These are phyloP conservation scores for Ammodytes marinus DNA, from an alignment of 2,113 vertebrate genomes.

Conservation along the genomic window DNA sequence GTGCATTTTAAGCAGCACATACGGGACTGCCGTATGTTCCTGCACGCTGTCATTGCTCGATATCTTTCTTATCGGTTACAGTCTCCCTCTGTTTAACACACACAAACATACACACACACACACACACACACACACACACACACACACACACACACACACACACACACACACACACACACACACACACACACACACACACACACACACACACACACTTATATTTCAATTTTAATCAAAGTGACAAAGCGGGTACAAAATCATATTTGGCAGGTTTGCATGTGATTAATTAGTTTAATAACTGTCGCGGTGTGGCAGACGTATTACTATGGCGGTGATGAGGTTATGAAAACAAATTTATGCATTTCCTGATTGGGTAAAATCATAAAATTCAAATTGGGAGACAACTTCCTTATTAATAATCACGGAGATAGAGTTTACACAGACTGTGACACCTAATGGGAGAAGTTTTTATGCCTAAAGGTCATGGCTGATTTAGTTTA, in stretches of 20 bases:
- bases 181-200: neutral
- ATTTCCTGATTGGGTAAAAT: constrained; percentile 74
- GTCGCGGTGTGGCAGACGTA: constrained; percentile 60
- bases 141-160: constrained; percentile 1
- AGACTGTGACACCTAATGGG: constrained; percentile 35
- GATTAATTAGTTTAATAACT: constrained; percentile 84
- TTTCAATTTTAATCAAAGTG: constrained; percentile 76
- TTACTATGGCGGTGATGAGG: constrained; percentile 69
- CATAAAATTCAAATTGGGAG: constrained; percentile 66
- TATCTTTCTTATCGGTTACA: constrained; percentile 22
- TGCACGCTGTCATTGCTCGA: constrained; percentile 44
- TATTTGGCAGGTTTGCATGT: constrained; percentile 79
- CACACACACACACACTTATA: constrained; percentile 21
- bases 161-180: constrained; percentile 4
- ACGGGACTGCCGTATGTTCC: constrained; percentile 49
- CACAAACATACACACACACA: constrained; percentile 2
- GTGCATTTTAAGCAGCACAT: constrained; percentile 71
- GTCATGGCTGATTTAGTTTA: constrained; percentile 49
- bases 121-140: neutral
- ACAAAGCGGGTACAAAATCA: constrained; percentile 67
- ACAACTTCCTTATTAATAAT: constrained; percentile 58
- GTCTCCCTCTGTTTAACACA: constrained; percentile 18
- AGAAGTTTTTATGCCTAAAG: constrained; percentile 39
- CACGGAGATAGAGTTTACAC: constrained; percentile 9
- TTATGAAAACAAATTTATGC: constrained; percentile 81